Percentiles rank a stretch among this genome's conserved stretches.
These are phyloP conservation scores for Conistra vaccinii DNA, from an alignment of 2,888 invertebrate species.

Conservation along the genomic window DNA sequence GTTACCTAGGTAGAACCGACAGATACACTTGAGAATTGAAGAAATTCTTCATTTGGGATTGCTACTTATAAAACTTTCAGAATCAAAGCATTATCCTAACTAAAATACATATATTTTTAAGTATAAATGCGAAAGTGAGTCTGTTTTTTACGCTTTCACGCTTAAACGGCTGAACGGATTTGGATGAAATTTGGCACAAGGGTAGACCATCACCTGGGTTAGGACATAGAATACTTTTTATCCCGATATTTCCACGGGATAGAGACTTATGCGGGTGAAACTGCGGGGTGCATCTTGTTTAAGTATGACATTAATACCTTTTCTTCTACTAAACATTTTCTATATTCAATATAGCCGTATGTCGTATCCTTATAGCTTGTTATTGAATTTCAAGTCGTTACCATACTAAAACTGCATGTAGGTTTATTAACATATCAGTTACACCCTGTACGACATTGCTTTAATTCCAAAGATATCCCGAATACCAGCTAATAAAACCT, in stretches of 20 bases:
- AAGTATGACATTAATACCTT: too few relatives aligned
- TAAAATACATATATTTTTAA: too few relatives aligned
- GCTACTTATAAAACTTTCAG: too few relatives aligned
- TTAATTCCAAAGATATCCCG: not conserved
- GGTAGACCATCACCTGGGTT: not conserved
- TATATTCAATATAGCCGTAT: not conserved
- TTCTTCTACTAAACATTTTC: not conserved
- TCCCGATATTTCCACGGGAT: not conserved
- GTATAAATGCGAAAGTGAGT: not conserved
- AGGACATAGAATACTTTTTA: not conserved
- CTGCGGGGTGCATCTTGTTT: too few relatives aligned
- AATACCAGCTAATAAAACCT: slow-evolving; percentile 33
- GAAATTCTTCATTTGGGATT: too few relatives aligned
- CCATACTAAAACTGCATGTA: slow-evolving; percentile 4
- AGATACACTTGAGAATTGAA: too few relatives aligned
- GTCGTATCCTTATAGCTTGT: not conserved
- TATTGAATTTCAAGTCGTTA: not conserved
- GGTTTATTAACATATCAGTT: slow-evolving; percentile 12
- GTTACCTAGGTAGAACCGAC: too few relatives aligned
- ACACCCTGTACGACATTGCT: slow-evolving; percentile 1
- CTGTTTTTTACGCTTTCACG: not conserved
- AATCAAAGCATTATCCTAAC: too few relatives aligned
- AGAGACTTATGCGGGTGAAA: too few relatives aligned
- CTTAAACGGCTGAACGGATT: too few relatives aligned
- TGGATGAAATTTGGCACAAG: not conserved